Base-by-base conservation (phyloP, 2,888 invertebrate genomes). In the Andrena bucephala region DNA sequence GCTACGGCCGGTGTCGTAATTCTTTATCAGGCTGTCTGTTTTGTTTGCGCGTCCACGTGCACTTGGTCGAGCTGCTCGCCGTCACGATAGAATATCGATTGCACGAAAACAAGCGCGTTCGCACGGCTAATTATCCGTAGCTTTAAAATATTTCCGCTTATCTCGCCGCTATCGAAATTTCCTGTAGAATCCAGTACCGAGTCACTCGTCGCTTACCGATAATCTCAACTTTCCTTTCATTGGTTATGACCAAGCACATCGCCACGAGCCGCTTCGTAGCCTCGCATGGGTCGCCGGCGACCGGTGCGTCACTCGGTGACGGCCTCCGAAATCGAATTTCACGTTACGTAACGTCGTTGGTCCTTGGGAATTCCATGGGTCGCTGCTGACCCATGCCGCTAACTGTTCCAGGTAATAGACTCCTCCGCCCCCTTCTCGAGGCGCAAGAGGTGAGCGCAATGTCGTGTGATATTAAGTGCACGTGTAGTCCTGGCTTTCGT, bases 401-500 rank as follows among this genome's bases (percentile, higher is more conserved):
- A 42, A 54, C 68, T 63, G 42, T 57, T 72, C 5, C 13, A 1
- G 16, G 31, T 57, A 57, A 54, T 33, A 24, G 48, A 2, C 20
- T 29, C 66, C 7, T 16, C 42, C 29, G 2, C 3, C 13, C 20
- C 36, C 52, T 27, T 24, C 1, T 13, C 10, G 60, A 57, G 27
- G 48, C 42, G 42, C 42, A 42, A 50, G 73, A 62, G 62, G 16
- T 36, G 62, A 81, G 50, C n/a, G 67, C n/a, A 57, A 54, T 48
- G 33, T 48, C 52, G 29, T 27, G 77, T 16, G 29, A 71, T 77
- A 63, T 70, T 65, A 70, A 81, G 63, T 80, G 77, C 72, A 70
- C 76, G 74, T 77, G 78, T 67, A 69, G 71, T 50, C 27, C 27
- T 60, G 71, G 59, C 72, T 75, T 67, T 79, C 83, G 75, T 72